Conservation (phyloP, 2,113 vertebrate genomes). For the Mellivora capensis region DNA sequence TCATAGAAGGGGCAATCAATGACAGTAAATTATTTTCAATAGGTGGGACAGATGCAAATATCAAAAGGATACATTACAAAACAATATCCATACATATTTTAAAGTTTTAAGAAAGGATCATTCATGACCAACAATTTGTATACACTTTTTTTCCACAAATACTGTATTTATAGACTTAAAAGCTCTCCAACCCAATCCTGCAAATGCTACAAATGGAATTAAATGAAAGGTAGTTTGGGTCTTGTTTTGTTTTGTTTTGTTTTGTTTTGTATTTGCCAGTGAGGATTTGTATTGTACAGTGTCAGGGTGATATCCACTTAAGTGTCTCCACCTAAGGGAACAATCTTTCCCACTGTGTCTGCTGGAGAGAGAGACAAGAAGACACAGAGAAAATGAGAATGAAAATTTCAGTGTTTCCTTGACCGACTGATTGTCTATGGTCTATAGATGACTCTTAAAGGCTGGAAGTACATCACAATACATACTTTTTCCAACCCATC, state of each 20-base stretch:
- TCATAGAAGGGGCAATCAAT: neutral
- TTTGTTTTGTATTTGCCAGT: conserved; percentile 60
- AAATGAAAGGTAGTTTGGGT: conserved; percentile 44
- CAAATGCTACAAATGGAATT: conserved; percentile 66
- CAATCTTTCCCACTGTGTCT: conserved; percentile 57
- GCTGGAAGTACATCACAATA: conserved; percentile 68
- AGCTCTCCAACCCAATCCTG: conserved; percentile 55
- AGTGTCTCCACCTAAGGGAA: conserved; percentile 69
- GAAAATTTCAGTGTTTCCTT: conserved; percentile 67
- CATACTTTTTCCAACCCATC: conserved; percentile 72
- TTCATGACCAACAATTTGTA: neutral
- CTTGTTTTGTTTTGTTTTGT: conserved; percentile 7
- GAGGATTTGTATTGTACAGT: conserved; percentile 65
- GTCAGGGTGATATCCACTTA: conserved; percentile 74
- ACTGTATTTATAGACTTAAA: conserved; percentile 50
- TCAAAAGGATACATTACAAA: neutral
- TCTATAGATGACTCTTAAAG: conserved; percentile 66
- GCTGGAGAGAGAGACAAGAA: neutral
- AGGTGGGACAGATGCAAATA: neutral
- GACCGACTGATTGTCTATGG: conserved; percentile 59
- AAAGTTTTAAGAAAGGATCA: neutral
- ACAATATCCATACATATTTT: neutral
- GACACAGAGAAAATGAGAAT: conserved; percentile 50
- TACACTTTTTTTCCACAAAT: neutral
- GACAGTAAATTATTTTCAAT: neutral